phyloP scores from a whole-genome alignment of 2,113 vertebrate genomes.

The Tragelaphus scriptus region DNA sequence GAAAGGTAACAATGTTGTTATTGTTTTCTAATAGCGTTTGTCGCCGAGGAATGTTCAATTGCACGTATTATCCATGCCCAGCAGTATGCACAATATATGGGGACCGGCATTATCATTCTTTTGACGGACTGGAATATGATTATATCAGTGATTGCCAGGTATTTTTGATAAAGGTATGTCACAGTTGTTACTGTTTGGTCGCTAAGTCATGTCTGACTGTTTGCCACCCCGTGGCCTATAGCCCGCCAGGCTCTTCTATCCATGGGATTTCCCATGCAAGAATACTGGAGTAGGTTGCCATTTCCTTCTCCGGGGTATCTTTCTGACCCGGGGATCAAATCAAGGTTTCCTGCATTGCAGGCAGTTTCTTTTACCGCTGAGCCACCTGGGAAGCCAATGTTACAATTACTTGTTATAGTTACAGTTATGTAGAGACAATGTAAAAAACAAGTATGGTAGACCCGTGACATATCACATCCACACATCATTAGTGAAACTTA shows the following conservation, averaged over 20 bases:
- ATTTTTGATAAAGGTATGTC: conserved; percentile 89
- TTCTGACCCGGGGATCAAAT: rapidly evolving
- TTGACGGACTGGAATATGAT: conserved; percentile 96
- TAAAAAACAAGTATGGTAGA: neutral
- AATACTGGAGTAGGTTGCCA: neutral
- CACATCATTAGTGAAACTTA: neutral
- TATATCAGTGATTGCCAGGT: conserved; percentile 96
- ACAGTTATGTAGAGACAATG: neutral
- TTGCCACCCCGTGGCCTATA: neutral
- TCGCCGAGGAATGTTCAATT: conserved; percentile 94
- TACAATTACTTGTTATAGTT: neutral
- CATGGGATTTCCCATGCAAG: neutral
- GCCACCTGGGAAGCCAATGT: conserved; percentile 26
- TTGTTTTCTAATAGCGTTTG: conserved; percentile 86
- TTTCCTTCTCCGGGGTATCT: neutral
- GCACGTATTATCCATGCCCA: conserved; percentile 94
- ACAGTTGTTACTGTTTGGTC: neutral
- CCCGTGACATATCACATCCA: neutral
- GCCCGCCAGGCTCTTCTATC: neutral
- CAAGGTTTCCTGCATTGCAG: neutral
- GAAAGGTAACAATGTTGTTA: neutral
- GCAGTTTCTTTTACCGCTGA: neutral
- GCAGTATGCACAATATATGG: conserved; percentile 96
- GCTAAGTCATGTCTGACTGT: neutral
- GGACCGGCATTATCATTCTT: conserved; percentile 96